A percentile compares a stretch with the other conserved stretches of the same genome.
Conservation (phyloP, 2,113 vertebrate species). For the Agapornis roseicollis region DNA sequence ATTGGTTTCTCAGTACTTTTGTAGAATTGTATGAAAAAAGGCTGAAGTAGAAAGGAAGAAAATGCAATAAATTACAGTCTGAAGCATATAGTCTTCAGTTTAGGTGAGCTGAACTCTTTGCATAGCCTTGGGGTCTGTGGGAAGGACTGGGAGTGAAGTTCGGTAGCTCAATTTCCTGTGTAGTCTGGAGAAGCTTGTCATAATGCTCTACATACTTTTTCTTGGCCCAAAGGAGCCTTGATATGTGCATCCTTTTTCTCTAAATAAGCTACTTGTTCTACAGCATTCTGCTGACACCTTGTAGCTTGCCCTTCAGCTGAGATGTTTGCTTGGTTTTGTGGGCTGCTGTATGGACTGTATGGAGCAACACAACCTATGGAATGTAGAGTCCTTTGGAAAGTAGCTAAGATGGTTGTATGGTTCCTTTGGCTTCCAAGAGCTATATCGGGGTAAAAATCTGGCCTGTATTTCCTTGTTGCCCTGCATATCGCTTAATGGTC, state of each 20-base stretch:
- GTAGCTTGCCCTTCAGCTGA: background rate
- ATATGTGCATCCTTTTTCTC: background rate
- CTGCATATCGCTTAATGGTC: background rate
- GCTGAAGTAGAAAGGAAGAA: background rate
- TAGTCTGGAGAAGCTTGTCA: background rate
- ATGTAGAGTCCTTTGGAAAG: background rate
- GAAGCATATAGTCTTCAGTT: background rate
- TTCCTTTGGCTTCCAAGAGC: background rate
- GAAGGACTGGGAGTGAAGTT: rapidly evolving
- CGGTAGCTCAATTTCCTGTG: background rate
- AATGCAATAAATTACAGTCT: background rate
- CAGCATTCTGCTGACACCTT: background rate
- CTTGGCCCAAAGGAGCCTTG: background rate
- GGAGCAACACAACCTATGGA: background rate
- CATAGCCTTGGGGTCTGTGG: background rate
- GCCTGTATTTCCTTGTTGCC: background rate
- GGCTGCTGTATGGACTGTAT: background rate
- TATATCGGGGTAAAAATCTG: background rate
- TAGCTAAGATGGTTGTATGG: background rate
- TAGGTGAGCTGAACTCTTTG: background rate
- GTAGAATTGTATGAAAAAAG: background rate
- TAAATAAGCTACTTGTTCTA: background rate
- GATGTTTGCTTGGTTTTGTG: background rate
- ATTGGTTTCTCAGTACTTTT: background rate
- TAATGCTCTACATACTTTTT: background rate